These are phyloP conservation scores for Rhinichthys klamathensis DNA, from an alignment of 2,113 vertebrate species.

Conservation along the genomic window DNA sequence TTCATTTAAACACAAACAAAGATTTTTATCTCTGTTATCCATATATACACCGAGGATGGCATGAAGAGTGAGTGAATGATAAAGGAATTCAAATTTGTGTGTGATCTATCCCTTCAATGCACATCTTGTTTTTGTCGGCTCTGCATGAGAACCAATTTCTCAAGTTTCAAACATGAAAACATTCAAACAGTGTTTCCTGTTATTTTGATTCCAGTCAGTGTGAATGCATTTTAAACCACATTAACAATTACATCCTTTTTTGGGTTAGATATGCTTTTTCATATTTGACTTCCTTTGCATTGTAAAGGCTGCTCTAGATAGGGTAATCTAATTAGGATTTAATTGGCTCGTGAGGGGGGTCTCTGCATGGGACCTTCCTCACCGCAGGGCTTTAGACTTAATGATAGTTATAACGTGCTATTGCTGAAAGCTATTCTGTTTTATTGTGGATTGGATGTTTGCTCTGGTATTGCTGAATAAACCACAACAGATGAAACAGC, in stretches of 20 bases:
- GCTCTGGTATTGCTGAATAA: slow-evolving; percentile 5
- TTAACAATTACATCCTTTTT: not conserved
- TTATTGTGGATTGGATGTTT: not conserved
- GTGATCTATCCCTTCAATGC: too few species aligned
- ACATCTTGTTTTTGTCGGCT: not conserved
- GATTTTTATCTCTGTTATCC: too few species aligned
- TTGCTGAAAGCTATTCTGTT: not conserved
- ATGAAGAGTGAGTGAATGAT: too few species aligned
- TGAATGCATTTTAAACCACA: not conserved
- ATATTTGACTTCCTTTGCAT: not conserved
- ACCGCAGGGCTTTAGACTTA: not conserved
- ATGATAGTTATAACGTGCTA: not conserved
- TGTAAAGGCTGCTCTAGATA: not conserved
- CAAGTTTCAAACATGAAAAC: not conserved
- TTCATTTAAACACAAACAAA: too few species aligned
- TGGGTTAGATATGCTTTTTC: not conserved
- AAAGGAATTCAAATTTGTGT: too few species aligned
- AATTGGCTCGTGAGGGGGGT: not conserved
- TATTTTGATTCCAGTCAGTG: not conserved
- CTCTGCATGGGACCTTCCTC: not conserved
- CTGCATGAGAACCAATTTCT: not conserved
- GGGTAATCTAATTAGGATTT: not conserved
- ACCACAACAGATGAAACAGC: slow-evolving; percentile 1
- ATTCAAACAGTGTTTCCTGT: not conserved
- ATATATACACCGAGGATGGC: too few species aligned